Evolutionary conservation across 2,888 invertebrate species (phyloP).

Genomic region (Caenorhabditis angaria): DNA sequence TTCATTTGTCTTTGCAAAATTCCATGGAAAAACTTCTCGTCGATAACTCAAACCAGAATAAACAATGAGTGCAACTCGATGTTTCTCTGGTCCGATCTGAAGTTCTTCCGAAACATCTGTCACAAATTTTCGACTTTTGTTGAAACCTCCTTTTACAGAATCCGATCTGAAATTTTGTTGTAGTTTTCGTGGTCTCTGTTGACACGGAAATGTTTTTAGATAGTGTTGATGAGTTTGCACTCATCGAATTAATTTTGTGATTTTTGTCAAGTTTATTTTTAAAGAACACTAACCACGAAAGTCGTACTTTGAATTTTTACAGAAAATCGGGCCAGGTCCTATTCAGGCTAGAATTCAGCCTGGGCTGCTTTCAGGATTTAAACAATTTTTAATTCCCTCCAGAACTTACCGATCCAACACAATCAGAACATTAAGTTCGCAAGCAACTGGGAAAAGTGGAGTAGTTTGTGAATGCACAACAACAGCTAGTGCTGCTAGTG

Average conservation of each 20-base stretch:
- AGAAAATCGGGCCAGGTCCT: not conserved
- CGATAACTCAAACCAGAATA: conserved; percentile 66
- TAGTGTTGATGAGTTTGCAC: not conserved
- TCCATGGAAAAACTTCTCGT: conserved; percentile 65
- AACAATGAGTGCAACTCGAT: conserved; percentile 67
- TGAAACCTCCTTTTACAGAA: conserved; percentile 66
- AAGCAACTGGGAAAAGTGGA: conserved; percentile 66
- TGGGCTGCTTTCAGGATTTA: too few relatives aligned
- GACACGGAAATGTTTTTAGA: not conserved
- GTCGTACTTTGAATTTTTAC: too few relatives aligned
- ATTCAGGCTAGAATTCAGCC: too few relatives aligned
- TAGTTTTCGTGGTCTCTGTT: not conserved
- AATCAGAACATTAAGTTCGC: conserved; percentile 68
- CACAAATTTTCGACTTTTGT: conserved; percentile 67
- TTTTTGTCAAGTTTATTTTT: too few relatives aligned
- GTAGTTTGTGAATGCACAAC: conserved; percentile 52
- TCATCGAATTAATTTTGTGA: not conserved
- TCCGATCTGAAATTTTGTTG: conserved; percentile 40
- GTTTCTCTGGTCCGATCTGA: conserved; percentile 67
- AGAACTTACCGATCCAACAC: conserved; percentile 63
- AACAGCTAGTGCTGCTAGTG: conserved; percentile 39
- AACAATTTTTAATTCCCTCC: too few relatives aligned
- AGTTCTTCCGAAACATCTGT: conserved; percentile 69
- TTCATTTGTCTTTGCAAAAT: conserved; percentile 67
- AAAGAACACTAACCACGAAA: too few relatives aligned